phyloP scores from a whole-genome alignment of 2,888 invertebrate genomes.

The Oscheius onirici region DNA sequence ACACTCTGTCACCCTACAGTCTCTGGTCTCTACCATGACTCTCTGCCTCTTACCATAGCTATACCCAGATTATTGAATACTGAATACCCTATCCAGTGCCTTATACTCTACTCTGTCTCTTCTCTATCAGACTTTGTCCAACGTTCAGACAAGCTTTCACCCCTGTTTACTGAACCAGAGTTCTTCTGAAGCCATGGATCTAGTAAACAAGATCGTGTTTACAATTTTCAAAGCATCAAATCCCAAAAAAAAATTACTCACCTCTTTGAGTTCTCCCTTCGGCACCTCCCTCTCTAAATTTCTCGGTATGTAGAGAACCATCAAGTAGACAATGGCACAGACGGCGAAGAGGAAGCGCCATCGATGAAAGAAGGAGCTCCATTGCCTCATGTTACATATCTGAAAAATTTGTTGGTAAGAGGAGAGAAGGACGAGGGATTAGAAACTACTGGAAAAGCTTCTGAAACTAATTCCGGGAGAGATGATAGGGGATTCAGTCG shows the following conservation, averaged over 20 bases:
- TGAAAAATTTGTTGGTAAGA: neutral
- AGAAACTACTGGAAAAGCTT: no score
- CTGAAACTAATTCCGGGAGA: neutral
- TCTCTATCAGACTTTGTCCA: neutral
- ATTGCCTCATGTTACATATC: constrained; percentile 30
- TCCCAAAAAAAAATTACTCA: neutral
- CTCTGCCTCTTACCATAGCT: no score
- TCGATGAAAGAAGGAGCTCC: constrained; percentile 14
- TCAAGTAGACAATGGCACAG: neutral
- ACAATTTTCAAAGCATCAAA: no score
- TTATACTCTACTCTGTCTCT: no score
- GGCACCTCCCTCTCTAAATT: neutral
- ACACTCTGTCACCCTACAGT: no score
- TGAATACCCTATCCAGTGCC: no score
- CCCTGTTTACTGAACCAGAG: neutral
- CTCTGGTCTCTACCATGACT: no score
- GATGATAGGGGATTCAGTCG: neutral
- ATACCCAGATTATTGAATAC: no score
- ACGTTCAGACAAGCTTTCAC: neutral
- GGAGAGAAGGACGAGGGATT: neutral
- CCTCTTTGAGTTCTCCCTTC: neutral
- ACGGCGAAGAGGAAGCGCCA: constrained; percentile 13
- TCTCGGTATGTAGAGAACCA: neutral
- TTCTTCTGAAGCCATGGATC: neutral
- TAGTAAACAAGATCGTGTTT: no score